phyloP scores from a whole-genome alignment of 1,140 invertebrate species.

The Dendroctonus valens region DNA sequence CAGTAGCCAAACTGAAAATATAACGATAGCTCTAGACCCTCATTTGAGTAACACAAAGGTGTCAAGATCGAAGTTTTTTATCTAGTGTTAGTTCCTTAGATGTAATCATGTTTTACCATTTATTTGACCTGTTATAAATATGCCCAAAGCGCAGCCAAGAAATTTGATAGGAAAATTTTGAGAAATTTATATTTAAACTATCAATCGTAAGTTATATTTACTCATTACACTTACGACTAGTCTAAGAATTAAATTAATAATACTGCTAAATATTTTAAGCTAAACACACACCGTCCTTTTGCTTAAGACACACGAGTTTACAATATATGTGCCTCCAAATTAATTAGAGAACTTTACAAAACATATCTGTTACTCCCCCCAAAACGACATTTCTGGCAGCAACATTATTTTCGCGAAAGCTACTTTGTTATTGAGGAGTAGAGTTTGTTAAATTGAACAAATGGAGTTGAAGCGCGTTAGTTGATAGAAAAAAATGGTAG shows the following conservation, averaged over 20 bases:
- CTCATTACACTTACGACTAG: neutral
- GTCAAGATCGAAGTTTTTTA: no score
- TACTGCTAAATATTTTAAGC: conserved; percentile 6
- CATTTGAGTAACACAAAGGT: no score
- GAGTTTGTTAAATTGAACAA: no score
- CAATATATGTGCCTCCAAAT: conserved; percentile 2
- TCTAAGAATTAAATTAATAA: conserved; percentile 2
- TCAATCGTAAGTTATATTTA: neutral
- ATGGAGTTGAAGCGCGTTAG: no score
- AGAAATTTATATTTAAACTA: neutral
- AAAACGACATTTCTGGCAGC: no score
- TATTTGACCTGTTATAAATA: neutral
- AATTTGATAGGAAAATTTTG: neutral
- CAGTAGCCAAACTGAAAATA: no score
- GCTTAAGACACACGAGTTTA: neutral
- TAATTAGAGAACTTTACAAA: no score
- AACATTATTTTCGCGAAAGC: no score
- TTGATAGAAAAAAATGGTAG: no score
- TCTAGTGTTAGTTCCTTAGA: neutral
- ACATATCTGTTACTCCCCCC: no score
- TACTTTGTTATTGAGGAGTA: no score
- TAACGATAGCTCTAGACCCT: no score
- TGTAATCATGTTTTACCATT: neutral
- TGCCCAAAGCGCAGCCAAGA: neutral
- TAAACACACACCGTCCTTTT: conserved; percentile 4